Evolutionary conservation across 2,113 vertebrate genomes (phyloP).

Genomic region (Apeltes quadracus): DNA sequence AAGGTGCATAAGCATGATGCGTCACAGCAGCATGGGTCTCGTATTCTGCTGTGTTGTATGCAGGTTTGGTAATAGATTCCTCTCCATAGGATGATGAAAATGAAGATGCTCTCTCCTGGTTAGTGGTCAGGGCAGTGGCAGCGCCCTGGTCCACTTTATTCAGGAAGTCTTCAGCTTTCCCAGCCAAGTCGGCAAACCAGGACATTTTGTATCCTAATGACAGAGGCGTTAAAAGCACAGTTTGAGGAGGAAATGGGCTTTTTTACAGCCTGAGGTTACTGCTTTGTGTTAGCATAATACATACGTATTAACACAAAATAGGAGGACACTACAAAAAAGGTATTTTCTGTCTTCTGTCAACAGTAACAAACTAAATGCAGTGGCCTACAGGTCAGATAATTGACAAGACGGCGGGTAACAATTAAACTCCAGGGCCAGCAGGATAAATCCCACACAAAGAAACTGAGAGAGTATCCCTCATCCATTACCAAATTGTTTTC

Average conservation of each 20-base stretch:
- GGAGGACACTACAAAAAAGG: neutral
- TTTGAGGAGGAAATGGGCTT: neutral
- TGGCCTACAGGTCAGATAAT: too few relatives aligned
- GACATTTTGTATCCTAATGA: conserved; percentile 84
- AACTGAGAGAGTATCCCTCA: too few relatives aligned
- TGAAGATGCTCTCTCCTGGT: conserved; percentile 56
- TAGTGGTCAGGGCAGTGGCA: conserved; percentile 87
- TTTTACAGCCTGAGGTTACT: too few relatives aligned
- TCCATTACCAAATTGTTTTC: too few relatives aligned
- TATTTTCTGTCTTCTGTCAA: neutral
- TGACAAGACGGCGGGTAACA: too few relatives aligned
- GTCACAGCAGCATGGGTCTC: conserved; percentile 64
- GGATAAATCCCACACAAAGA: too few relatives aligned
- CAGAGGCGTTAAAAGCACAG: conserved; percentile 13
- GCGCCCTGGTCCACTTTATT: conserved; percentile 97
- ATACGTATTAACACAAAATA: neutral
- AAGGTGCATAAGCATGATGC: conserved; percentile 65
- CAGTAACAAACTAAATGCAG: too few relatives aligned
- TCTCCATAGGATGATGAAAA: conserved; percentile 59
- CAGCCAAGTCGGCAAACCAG: conserved; percentile 93
- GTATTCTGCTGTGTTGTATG: conserved; percentile 65
- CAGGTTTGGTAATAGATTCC: conserved; percentile 52
- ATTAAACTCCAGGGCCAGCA: too few relatives aligned
- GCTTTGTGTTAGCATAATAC: neutral
- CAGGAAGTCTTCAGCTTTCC: conserved; percentile 93